These are phyloP conservation scores for Sapayoa aenigma DNA, from an alignment of 2,113 vertebrate genomes.

Conservation along the genomic window DNA sequence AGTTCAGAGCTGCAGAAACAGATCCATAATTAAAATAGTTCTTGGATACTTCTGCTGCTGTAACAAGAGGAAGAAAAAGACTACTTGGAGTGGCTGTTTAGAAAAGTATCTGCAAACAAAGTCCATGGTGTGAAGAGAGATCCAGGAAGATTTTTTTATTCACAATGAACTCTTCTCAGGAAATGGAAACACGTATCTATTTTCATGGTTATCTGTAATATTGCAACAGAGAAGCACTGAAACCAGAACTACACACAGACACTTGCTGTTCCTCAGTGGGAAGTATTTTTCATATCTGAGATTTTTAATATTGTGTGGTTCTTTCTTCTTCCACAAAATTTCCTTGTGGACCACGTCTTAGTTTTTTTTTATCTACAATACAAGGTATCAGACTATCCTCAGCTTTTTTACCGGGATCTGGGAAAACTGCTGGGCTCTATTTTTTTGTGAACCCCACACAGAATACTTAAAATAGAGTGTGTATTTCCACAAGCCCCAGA, in stretches of 20 bases:
- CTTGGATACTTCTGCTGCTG: not conserved
- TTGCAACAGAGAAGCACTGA: not conserved
- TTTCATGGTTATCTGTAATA: not conserved
- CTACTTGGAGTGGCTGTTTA: not conserved
- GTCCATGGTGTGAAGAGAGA: not conserved
- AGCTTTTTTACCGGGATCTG: not conserved
- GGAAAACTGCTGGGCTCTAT: not conserved
- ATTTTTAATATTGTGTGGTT: not conserved
- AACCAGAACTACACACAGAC: not conserved
- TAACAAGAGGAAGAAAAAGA: not conserved
- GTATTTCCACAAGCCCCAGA: not conserved
- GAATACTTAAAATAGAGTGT: not conserved
- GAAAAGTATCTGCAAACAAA: not conserved
- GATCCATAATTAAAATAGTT: constrained; percentile 14
- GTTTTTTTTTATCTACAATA: not conserved
- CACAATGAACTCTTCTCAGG: not conserved
- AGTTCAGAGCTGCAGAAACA: not conserved
- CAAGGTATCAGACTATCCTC: not conserved
- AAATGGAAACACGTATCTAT: not conserved
- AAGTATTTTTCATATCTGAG: not conserved
- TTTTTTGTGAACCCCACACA: not conserved
- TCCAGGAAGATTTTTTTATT: not conserved
- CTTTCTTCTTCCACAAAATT: not conserved
- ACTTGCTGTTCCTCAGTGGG: not conserved
- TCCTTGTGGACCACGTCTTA: not conserved